A percentile compares a stretch with the other conserved stretches of the same genome.
These are phyloP conservation scores for Florisuga fusca DNA, from an alignment of 2,797 vertebrate genomes.

Conservation along the genomic window DNA sequence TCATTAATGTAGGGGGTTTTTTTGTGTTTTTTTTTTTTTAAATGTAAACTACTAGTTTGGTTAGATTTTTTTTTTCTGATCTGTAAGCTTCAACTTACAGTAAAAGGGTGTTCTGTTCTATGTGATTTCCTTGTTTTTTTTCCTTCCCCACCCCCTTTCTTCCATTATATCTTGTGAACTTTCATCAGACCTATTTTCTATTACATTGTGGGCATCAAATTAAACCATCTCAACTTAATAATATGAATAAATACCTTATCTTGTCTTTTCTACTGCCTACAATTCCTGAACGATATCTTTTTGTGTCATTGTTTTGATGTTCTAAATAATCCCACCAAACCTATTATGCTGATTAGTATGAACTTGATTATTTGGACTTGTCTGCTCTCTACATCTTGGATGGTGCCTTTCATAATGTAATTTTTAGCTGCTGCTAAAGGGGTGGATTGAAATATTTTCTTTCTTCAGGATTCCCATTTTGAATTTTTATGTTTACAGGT, in stretches of 20 bases:
- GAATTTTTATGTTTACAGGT: not conserved
- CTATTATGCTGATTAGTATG: not conserved
- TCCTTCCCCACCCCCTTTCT: not conserved
- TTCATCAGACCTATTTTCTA: not conserved
- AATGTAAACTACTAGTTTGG: not conserved
- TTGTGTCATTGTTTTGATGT: not conserved
- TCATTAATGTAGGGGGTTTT: accelerated
- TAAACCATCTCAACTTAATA: not conserved
- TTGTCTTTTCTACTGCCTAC: not conserved
- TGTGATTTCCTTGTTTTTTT: not conserved
- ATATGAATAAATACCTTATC: not conserved
- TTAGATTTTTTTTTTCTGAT: not conserved
- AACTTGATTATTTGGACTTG: not conserved
- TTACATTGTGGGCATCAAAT: not conserved
- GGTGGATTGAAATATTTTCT: not conserved
- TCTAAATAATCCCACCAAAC: not conserved
- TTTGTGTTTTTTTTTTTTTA: not conserved
- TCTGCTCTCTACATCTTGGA: not conserved
- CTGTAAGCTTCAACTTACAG: not conserved
- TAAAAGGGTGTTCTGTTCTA: not conserved
- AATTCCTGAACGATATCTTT: not conserved
- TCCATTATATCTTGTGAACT: not conserved
- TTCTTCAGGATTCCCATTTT: not conserved
- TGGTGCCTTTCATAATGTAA: not conserved
- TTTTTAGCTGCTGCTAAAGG: not conserved